phyloP scores from a whole-genome alignment of 2,888 invertebrate species.

The Hanleya hanleyi region DNA sequence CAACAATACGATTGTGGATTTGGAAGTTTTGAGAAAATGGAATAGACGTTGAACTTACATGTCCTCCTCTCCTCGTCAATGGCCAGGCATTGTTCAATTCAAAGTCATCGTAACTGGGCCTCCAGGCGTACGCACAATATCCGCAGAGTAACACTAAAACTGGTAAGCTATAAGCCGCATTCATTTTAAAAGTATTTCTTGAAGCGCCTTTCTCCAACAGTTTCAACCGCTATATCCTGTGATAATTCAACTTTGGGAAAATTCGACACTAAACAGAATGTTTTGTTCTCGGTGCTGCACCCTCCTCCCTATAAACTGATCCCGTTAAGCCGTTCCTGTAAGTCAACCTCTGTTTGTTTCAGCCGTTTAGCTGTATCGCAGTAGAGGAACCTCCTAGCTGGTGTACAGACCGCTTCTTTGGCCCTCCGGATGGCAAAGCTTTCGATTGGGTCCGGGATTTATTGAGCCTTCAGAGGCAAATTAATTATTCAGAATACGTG shows the following conservation, averaged over 20 bases:
- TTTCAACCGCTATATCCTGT: background rate
- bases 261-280: no score
- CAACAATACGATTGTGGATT: no score
- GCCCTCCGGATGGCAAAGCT: background rate
- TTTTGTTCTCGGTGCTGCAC: no score
- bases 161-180: background rate
- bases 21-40: no score
- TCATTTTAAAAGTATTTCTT: background rate
- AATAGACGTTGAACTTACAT: background rate
- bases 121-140: background rate
- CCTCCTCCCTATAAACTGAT: no score
- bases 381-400: no score
- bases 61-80: background rate
- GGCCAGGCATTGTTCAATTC: constrained; percentile 8
- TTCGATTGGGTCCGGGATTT: background rate
- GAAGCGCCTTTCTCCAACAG: background rate
- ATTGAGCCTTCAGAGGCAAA: background rate
- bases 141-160: background rate
- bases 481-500: background rate
- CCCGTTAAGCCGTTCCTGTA: no score
- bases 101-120: background rate
- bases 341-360: no score
- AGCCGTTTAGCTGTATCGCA: no score
- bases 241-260: background rate
- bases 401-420: background rate